These are phyloP conservation scores for Drosophila lacteicornis DNA, from an alignment of 1,140 invertebrate genomes.

Conservation along the genomic window DNA sequence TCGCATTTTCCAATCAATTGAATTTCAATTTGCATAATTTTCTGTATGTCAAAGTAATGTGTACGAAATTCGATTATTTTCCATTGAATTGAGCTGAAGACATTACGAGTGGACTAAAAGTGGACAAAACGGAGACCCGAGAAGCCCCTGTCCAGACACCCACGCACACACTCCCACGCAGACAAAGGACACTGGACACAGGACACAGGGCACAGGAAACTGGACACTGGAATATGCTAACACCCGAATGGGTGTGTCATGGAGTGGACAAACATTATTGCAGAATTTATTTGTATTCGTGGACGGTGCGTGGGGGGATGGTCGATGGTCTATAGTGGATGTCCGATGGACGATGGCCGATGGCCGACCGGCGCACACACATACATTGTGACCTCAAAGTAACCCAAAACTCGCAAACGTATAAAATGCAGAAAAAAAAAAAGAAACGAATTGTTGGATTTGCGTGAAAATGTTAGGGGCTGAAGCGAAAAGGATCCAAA, in stretches of 20 bases:
- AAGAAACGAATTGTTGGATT: conserved; percentile 31
- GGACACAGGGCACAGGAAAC: not conserved
- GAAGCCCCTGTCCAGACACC: conserved; percentile 3
- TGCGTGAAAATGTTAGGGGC: conserved; percentile 39
- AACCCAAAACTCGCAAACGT: conserved; percentile 70
- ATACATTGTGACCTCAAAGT: conserved; percentile 69
- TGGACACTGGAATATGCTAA: conserved; percentile 46
- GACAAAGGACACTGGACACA: conserved; percentile 19
- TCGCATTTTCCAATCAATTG: conserved; percentile 82
- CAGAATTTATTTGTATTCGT: conserved; percentile 69
- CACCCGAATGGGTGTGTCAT: conserved; percentile 64
- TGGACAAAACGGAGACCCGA: conserved; percentile 61
- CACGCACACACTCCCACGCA: not conserved
- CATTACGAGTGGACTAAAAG: conserved; percentile 73
- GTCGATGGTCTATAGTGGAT: not conserved
- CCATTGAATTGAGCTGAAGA: conserved; percentile 81
- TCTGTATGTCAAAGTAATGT: conserved; percentile 79
- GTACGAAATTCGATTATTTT: conserved; percentile 82
- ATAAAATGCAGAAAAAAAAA: conserved; percentile 56
- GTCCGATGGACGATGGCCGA: conserved; percentile 3
- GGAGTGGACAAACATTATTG: conserved; percentile 76
- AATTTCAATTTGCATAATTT: conserved; percentile 84
- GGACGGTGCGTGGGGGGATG: conserved; percentile 30
- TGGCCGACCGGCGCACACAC: conserved; percentile 7
- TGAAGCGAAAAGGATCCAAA: conserved; percentile 18